Evolutionary conservation across 2,888 invertebrate species (phyloP).

Genomic region (Standfussiana lucernea): DNA sequence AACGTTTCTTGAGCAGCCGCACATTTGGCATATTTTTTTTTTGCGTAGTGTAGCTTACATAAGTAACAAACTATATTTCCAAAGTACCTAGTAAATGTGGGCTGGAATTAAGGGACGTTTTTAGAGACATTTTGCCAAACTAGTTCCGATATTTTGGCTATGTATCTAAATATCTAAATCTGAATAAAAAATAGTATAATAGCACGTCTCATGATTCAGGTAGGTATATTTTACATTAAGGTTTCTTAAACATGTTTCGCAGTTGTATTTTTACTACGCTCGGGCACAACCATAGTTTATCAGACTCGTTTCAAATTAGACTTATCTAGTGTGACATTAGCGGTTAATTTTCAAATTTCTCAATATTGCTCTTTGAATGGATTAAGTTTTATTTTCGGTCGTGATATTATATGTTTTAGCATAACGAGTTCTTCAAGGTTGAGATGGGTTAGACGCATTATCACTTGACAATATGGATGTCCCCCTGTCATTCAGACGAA

Average conservation of each 20-base stretch:
- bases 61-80: not conserved
- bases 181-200: not conserved
- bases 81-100: not conserved
- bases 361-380: conserved; percentile 69
- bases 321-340: conserved; percentile 37
- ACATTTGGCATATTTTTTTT: too few relatives aligned
- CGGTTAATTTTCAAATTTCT: conserved; percentile 71
- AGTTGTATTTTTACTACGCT: conserved; percentile 50
- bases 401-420: conserved; percentile 83
- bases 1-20: not conserved
- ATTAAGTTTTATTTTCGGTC: conserved; percentile 79
- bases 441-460: conserved; percentile 75
- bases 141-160: not conserved
- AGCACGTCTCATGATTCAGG: not conserved
- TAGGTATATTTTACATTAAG: not conserved
- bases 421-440: conserved; percentile 88
- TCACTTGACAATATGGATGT: conserved; percentile 76
- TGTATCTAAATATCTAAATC: not conserved
- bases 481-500: conserved; percentile 69
- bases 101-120: not conserved
- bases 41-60: not conserved
- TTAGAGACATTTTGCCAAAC: not conserved
- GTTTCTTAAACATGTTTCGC: conserved; percentile 14
- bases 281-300: conserved; percentile 9
- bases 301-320: conserved; percentile 35